Base-by-base conservation (phyloP, 2,113 vertebrate species). In the Trochalopteron elliotii region DNA sequence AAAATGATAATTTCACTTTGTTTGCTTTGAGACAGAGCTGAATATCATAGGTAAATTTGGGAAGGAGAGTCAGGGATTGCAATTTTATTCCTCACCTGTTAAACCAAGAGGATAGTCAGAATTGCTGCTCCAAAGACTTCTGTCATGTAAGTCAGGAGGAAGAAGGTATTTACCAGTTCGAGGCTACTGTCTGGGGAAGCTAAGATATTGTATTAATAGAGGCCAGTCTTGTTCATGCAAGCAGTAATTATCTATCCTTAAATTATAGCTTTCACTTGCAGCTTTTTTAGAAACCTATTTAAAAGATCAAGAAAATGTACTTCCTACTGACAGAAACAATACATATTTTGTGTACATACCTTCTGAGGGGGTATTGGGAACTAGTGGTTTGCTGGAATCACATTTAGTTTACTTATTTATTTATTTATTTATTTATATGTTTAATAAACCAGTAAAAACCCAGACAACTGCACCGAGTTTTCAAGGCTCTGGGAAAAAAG, bases 1-100 rank as follows among this genome's bases (percentile, higher is more conserved):
- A 96, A 98, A 98, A 96, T 93, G 91, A 49, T 95, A 90, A 97
- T 98, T 97, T 95, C 87, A 94, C 96, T 97, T 98, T 95, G 74
- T 91, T 94, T 95, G 92, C 97, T 98, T 98, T 95, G 96, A 98
- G 90, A 90, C 95, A 91, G 63, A 96, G 93, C 97, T 97, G 97
- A 98, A 97, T 98, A 91, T 97, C 40, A 13, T 85, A 78, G 97
- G 68, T 96, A 97, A 97, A 98, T 86, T 82, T 69, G 77, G 81
- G 80, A 95, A 95, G 81, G 94, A 93, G 94, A 96, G 82, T 44
- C 59, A 68, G 53, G 37, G 56, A n/a, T 35, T 12, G 15, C 44
- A 12, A 8, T 83, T 94, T 69, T 21, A 56, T 60, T 93, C 45
- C 85, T 95, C 84, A 97, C 96, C 96, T 97, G 93, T 81, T 37